Conservation (phyloP, 2,113 vertebrate genomes). For the Arenaria interpres region DNA sequence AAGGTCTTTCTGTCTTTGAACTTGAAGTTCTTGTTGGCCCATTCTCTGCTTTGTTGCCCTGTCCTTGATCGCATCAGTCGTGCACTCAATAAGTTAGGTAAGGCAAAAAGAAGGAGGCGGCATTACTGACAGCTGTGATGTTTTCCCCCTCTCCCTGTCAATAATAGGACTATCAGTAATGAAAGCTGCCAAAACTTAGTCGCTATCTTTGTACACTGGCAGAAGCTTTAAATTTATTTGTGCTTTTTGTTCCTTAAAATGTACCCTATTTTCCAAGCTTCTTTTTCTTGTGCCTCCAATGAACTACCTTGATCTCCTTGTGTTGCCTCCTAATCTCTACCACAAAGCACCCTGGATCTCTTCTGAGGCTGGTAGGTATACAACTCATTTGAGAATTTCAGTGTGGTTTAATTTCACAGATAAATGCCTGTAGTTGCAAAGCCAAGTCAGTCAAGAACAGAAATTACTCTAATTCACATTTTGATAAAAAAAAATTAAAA, state of each 20-base stretch:
- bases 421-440: not conserved
- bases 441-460: not conserved
- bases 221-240: not conserved
- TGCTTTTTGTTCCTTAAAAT: not conserved
- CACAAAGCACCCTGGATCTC: not conserved
- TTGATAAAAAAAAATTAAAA: not conserved
- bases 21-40: not conserved
- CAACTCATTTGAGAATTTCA: not conserved
- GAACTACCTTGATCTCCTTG: not conserved
- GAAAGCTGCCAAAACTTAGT: not conserved
- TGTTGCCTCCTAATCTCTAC: not conserved
- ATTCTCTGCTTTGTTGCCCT: not conserved
- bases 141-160: not conserved
- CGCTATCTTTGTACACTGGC: not conserved
- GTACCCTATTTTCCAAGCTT: not conserved
- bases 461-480: not conserved
- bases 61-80: accelerated
- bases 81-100: not conserved
- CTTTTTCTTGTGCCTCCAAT: not conserved
- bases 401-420: not conserved
- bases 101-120: not conserved
- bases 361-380: not conserved
- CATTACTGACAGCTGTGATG: not conserved
- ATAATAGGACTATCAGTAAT: not conserved
- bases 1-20: not conserved